Percentiles rank a stretch among this genome's conserved stretches.
These are phyloP conservation scores for Trypoxylon attenuatum DNA, from an alignment of 2,888 invertebrate species.

Conservation along the genomic window DNA sequence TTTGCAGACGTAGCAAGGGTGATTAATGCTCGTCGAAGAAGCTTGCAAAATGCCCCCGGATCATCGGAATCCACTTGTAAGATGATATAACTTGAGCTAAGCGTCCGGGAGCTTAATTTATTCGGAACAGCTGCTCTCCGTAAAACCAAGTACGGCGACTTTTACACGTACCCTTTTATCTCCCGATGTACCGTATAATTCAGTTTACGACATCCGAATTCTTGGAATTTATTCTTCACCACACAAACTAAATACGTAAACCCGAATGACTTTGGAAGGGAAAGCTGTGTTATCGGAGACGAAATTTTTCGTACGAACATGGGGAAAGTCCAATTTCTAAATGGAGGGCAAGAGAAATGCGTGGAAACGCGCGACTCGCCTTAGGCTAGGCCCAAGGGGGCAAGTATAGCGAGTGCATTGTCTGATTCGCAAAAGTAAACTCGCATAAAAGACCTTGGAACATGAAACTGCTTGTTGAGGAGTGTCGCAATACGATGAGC, in stretches of 20 bases:
- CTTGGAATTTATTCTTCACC: background rate
- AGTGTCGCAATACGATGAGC: constrained; percentile 56
- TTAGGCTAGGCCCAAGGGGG: background rate
- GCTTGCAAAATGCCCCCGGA: background rate
- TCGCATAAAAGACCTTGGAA: constrained; percentile 48
- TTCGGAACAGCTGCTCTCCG: background rate
- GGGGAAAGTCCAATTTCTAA: constrained; percentile 17
- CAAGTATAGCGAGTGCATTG: constrained; percentile 21
- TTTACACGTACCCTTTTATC: background rate
- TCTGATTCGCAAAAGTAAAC: constrained; percentile 31
- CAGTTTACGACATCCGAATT: background rate
- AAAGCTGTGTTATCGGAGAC: background rate
- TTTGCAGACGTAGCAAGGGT: background rate
- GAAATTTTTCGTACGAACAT: background rate
- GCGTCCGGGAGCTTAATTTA: background rate
- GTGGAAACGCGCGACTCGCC: background rate
- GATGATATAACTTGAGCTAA: background rate
- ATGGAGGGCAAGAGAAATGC: constrained; percentile 9
- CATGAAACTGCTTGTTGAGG: constrained; percentile 44
- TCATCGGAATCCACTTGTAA: background rate
- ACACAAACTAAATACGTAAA: background rate
- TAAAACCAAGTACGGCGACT: background rate
- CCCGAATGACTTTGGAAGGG: background rate
- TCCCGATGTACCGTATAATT: background rate
- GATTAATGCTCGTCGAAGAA: background rate